phyloP scores from a whole-genome alignment of 1,140 invertebrate species.

The Zeugodacus cucurbitae region DNA sequence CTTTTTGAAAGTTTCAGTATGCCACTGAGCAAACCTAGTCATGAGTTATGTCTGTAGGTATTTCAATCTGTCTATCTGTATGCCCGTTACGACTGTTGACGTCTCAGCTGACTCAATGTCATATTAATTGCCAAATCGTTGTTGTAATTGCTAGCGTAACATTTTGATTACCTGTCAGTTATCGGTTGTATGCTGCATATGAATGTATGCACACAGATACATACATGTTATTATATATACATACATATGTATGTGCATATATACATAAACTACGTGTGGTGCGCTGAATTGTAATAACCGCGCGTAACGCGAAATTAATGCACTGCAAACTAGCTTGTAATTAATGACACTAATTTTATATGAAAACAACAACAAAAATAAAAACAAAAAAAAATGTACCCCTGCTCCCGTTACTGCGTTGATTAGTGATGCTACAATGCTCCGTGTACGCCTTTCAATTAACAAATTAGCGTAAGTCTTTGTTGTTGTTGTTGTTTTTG shows the following conservation, averaged over 20 bases:
- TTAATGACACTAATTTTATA: slow-evolving; percentile 14
- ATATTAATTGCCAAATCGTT: background rate
- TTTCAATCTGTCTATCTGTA: background rate
- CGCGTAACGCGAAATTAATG: background rate
- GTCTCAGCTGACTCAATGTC: background rate
- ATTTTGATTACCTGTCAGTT: background rate
- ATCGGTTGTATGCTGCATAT: background rate
- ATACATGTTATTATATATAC: background rate
- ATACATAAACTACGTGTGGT: too few species aligned
- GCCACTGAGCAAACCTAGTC: background rate
- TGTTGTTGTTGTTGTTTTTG: background rate
- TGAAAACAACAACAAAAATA: background rate
- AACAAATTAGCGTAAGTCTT: background rate
- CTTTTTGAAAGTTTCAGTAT: background rate
- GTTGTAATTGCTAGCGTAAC: background rate
- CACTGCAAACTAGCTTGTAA: background rate
- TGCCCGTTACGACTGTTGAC: background rate
- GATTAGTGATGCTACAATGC: slow-evolving; percentile 23
- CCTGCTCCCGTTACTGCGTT: background rate
- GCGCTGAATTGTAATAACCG: background rate
- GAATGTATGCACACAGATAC: background rate
- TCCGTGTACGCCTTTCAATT: slow-evolving; percentile 21
- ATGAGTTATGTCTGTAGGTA: background rate
- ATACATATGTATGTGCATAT: background rate
- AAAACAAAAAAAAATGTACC: background rate